phyloP scores from a whole-genome alignment of 2,888 invertebrate species.

The Argyresthia goedartella region DNA sequence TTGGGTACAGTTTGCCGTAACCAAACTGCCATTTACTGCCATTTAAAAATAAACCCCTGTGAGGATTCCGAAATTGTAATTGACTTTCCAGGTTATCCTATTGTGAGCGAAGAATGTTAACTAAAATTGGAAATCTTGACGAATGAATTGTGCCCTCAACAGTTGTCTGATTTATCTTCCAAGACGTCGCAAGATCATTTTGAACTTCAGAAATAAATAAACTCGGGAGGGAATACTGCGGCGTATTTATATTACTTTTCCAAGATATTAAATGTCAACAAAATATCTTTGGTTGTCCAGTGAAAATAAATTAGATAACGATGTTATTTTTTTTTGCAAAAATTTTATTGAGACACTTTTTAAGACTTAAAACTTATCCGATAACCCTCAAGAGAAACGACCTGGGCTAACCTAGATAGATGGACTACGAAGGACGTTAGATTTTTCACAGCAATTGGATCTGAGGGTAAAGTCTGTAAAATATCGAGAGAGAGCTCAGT shows the following conservation, averaged over 20 bases:
- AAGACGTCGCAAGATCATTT: neutral
- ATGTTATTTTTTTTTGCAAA: no score
- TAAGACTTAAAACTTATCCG: no score
- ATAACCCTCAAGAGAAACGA: no score
- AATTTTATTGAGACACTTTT: no score
- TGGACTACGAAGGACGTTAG: neutral
- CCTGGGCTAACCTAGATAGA: no score
- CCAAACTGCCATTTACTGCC: neutral
- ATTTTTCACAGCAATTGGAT: constrained; percentile 1
- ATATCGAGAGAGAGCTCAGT: neutral
- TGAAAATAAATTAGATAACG: no score
- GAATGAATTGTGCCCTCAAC: neutral
- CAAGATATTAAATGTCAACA: no score
- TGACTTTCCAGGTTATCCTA: constrained; percentile 2
- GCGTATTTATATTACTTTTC: no score
- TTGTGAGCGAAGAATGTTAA: constrained; percentile 1
- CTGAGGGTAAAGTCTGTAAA: constrained; percentile 2
- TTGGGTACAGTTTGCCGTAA: constrained; percentile 19
- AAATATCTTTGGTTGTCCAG: no score
- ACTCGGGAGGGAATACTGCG: no score
- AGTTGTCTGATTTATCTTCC: constrained; percentile 1
- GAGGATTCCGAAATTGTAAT: neutral
- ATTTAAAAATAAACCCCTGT: constrained; percentile 2
- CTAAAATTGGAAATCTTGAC: constrained; percentile 1
- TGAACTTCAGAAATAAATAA: neutral